Conservation (phyloP, 2,797 vertebrate genomes). For the Mus minutoides region DNA sequence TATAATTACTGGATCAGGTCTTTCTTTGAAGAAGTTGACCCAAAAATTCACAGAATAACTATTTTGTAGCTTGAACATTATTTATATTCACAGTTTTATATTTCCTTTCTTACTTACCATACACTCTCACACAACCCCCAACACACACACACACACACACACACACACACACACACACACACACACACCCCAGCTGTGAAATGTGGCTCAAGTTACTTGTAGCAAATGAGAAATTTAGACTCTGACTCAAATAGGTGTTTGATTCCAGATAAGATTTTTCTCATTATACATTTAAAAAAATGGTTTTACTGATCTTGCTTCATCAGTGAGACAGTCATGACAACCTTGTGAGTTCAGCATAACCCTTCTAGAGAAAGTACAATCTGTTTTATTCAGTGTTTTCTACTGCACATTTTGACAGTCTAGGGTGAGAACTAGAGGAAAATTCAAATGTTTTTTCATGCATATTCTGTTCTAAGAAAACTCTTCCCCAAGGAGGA, state of each 20-base stretch:
- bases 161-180: too few relatives aligned
- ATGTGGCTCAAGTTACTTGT: not conserved
- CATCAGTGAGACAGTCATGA: not conserved
- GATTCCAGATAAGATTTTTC: conserved; percentile 30
- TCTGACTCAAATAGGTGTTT: not conserved
- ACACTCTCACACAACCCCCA: too few relatives aligned
- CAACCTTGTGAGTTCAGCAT: not conserved
- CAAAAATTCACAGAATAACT: not conserved
- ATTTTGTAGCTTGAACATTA: conserved; percentile 11
- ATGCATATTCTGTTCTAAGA: not conserved
- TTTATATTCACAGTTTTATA: conserved; percentile 27
- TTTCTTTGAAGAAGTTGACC: conserved; percentile 25
- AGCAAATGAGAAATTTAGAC: not conserved
- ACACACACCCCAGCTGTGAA: not conserved
- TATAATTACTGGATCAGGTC: not conserved
- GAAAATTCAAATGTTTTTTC: not conserved
- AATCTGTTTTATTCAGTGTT: not conserved
- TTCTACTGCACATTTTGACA: not conserved
- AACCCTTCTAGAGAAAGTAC: not conserved
- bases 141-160: too few relatives aligned
- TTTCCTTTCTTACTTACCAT: conserved; percentile 3
- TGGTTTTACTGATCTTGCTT: conserved; percentile 1
- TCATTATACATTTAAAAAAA: conserved; percentile 1
- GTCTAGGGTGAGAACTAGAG: not conserved
- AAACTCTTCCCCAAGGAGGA: not conserved